Conservation (phyloP, 1,140 invertebrate species). For the Maniola jurtina region DNA sequence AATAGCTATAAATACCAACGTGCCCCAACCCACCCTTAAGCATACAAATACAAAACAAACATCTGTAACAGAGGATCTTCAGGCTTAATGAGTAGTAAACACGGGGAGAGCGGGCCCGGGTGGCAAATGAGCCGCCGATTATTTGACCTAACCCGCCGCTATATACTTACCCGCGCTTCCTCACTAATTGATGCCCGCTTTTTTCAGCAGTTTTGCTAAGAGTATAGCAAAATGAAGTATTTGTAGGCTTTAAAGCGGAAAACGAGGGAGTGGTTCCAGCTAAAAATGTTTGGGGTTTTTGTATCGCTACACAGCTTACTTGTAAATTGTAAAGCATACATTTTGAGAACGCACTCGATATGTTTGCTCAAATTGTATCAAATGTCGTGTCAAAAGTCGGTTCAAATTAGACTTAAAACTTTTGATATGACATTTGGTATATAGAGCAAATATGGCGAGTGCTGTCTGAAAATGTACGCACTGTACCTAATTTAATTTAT, state of each 20-base stretch:
- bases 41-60: slow-evolving; percentile 16
- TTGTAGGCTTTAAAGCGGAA: slow-evolving; percentile 4
- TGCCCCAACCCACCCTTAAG: not conserved
- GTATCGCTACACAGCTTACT: not conserved
- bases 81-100: slow-evolving; percentile 71
- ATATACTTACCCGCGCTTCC: slow-evolving; percentile 50
- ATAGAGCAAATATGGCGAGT: no score
- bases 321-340: no score
- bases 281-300: not conserved
- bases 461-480: no score
- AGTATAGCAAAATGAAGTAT: not conserved
- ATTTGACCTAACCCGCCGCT: slow-evolving; percentile 56
- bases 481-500: no score
- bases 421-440: no score
- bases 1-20: not conserved
- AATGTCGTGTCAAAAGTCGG: no score
- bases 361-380: no score
- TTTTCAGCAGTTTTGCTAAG: slow-evolving; percentile 36
- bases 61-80: slow-evolving; percentile 39
- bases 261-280: not conserved
- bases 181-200: slow-evolving; percentile 66
- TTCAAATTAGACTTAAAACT: no score
- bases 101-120: slow-evolving; percentile 38
- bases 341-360: no score
- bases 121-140: slow-evolving; percentile 61